phyloP scores from a whole-genome alignment of 1,140 invertebrate species.

The Brachionus calyciflorus region DNA sequence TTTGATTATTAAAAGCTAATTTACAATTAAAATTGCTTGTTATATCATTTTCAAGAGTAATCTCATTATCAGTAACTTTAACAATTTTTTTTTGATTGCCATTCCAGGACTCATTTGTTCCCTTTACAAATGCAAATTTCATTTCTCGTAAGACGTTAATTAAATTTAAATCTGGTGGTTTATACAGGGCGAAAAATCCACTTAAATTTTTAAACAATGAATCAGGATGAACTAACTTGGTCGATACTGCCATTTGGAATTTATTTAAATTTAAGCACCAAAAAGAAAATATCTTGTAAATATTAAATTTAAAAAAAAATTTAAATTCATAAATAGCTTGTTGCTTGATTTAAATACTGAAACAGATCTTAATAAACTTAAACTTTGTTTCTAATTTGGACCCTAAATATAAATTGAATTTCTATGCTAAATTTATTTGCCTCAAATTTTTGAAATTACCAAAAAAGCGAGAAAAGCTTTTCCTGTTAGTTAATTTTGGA shows the following conservation, averaged over 20 bases:
- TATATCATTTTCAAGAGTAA: not conserved
- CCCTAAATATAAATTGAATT: no score
- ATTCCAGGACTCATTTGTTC: not conserved
- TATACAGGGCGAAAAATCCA: conserved; percentile 23
- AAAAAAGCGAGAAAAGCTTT: no score
- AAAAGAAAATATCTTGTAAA: no score
- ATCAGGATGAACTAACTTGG: not conserved
- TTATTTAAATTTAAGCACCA: no score
- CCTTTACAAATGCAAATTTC: conserved; percentile 11
- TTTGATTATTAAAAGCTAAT: not conserved
- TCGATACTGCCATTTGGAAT: not conserved
- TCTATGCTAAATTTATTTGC: no score
- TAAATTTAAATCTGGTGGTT: conserved; percentile 1
- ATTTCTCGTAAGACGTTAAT: not conserved
- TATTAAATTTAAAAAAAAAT: no score
- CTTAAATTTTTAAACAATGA: not conserved
- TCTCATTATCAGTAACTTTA: not conserved
- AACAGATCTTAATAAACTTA: no score
- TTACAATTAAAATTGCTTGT: conserved; percentile 12
- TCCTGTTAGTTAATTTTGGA: no score
- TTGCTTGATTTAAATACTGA: no score
- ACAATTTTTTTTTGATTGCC: not conserved
- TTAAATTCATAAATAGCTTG: no score
- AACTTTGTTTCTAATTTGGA: no score
- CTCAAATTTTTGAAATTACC: no score